Evolutionary conservation across 1,140 invertebrate genomes (phyloP).

Genomic region (Ostrea edulis): DNA sequence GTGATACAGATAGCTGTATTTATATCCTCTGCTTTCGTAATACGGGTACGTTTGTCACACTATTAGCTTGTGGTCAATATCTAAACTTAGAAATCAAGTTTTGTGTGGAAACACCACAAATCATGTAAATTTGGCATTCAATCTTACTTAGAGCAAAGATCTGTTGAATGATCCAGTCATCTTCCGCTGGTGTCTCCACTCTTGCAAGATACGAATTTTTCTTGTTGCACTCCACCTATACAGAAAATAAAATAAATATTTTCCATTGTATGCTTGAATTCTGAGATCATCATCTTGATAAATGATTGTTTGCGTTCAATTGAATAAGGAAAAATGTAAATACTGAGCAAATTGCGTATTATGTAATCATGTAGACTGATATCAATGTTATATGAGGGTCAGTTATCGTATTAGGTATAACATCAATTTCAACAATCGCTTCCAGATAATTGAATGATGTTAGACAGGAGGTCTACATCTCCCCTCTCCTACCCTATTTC

Average conservation of each 20-base stretch:
- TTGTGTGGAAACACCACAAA: no score
- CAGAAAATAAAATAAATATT: not conserved
- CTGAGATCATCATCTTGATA: not conserved
- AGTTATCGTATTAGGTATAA: no score
- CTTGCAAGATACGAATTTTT: not conserved
- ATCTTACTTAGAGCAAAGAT: not conserved
- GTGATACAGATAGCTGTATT: no score
- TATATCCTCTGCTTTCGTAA: no score
- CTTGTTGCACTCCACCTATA: no score
- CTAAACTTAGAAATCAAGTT: no score
- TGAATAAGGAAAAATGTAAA: not conserved
- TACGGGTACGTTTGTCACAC: no score
- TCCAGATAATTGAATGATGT: no score
- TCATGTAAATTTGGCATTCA: not conserved
- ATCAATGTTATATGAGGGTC: not conserved
- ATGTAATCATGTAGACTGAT: not conserved
- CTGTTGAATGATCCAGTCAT: not conserved
- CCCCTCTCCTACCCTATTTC: no score
- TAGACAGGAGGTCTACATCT: no score
- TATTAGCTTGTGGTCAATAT: no score
- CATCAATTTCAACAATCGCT: no score
- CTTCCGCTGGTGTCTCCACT: not conserved
- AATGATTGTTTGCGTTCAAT: not conserved
- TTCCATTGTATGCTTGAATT: not conserved
- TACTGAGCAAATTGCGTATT: not conserved